A percentile compares a stretch with the other conserved stretches of the same genome.
These are phyloP conservation scores for Sylvicola fuscatus DNA, from an alignment of 2,888 invertebrate genomes.

Conservation along the genomic window DNA sequence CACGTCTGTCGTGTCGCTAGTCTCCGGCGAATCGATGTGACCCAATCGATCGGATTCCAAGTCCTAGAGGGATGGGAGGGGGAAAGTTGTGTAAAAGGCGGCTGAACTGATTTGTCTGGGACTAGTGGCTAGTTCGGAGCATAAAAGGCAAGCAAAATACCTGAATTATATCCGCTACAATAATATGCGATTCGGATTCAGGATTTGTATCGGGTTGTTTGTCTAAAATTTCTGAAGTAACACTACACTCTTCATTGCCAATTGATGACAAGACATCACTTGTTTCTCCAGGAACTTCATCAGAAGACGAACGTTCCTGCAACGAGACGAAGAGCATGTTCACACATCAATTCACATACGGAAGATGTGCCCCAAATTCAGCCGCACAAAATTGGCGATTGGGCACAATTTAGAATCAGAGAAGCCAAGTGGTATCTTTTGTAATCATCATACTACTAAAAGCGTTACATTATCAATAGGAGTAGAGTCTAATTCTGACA, in stretches of 20 bases:
- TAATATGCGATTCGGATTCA: constrained; percentile 12
- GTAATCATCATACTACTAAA: too few species aligned
- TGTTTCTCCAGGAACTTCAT: constrained; percentile 19
- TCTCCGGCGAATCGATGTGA: constrained; percentile 69
- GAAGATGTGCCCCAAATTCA: too few species aligned
- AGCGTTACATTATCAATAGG: neutral
- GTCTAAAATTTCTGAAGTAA: constrained; percentile 45
- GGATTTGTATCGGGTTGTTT: constrained; percentile 13
- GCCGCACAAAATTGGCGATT: too few species aligned
- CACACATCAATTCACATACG: too few species aligned
- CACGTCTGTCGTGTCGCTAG: constrained; percentile 53
- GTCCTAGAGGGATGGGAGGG: constrained; percentile 27
- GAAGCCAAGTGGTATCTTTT: too few species aligned
- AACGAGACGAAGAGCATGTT: too few species aligned
- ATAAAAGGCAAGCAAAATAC: constrained; percentile 9
- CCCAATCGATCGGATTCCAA: constrained; percentile 31
- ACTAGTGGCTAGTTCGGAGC: neutral
- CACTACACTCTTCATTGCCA: constrained; percentile 51
- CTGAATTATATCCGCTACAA: constrained; percentile 22
- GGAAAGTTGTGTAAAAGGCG: too few species aligned
- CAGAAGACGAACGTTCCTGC: constrained; percentile 21
- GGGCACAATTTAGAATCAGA: too few species aligned
- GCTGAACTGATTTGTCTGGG: too few species aligned
- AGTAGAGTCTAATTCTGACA: constrained; percentile 1
- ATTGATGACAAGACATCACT: constrained; percentile 37